These are phyloP conservation scores for Harpalus rufipes DNA, from an alignment of 2,888 invertebrate genomes.

Conservation along the genomic window DNA sequence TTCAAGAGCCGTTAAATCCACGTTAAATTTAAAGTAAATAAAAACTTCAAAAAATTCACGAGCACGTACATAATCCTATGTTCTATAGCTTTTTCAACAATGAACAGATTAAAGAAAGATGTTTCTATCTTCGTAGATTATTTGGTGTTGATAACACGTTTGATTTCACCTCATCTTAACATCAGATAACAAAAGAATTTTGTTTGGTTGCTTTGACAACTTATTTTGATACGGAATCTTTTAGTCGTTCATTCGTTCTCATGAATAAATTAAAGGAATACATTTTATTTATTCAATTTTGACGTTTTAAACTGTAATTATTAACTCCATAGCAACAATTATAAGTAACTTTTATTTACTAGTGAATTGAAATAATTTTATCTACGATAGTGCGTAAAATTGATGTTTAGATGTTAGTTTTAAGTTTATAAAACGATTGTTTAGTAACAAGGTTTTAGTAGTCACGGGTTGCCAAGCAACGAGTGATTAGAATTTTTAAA, in stretches of 20 bases:
- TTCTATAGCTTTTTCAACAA: constrained; percentile 65
- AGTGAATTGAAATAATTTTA: no score
- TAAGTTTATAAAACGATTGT: no score
- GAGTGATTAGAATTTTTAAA: no score
- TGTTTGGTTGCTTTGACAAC: constrained; percentile 16
- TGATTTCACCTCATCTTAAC: constrained; percentile 53
- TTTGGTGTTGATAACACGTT: constrained; percentile 43
- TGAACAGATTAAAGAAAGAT: constrained; percentile 38
- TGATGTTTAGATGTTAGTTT: no score
- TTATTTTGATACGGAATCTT: background rate
- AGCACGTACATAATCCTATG: constrained; percentile 68
- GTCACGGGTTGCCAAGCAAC: no score
- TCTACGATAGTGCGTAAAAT: no score
- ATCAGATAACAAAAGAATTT: constrained; percentile 28
- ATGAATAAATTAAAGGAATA: background rate
- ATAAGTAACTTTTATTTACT: no score
- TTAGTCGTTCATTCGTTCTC: background rate
- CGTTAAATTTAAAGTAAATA: constrained; percentile 66
- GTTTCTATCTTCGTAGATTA: constrained; percentile 47
- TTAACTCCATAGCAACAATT: no score
- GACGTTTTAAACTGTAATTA: no score
- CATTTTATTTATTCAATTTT: no score
- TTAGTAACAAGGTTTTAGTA: no score
- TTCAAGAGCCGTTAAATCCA: constrained; percentile 32
- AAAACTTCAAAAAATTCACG: constrained; percentile 67